phyloP scores from a whole-genome alignment of 2,888 invertebrate species.

The Hesperia comma region DNA sequence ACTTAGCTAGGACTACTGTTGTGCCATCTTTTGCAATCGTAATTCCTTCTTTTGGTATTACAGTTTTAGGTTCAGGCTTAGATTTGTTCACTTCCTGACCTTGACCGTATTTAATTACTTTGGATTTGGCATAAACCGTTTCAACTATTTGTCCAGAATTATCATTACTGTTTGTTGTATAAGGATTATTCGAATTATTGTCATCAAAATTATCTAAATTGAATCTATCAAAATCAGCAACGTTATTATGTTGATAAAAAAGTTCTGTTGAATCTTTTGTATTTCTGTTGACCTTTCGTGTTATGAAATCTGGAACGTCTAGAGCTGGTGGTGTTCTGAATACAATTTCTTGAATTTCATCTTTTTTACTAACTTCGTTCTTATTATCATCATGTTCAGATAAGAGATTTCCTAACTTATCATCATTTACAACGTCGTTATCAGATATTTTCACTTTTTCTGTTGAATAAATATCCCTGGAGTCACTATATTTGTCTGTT shows the following conservation, averaged over 20 bases:
- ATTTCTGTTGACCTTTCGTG: slow-evolving; percentile 55
- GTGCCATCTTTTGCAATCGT: slow-evolving; percentile 34
- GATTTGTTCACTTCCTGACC: slow-evolving; percentile 6
- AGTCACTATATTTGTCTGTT: slow-evolving; percentile 49
- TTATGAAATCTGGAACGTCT: slow-evolving; percentile 64
- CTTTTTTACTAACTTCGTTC: slow-evolving; percentile 19
- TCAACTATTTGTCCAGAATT: slow-evolving; percentile 48
- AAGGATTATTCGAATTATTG: slow-evolving; percentile 11
- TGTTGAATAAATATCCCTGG: slow-evolving; percentile 38
- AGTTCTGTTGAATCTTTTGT: slow-evolving; percentile 37
- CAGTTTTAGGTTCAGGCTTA: not conserved
- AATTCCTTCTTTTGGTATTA: slow-evolving; percentile 4
- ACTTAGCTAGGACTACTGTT: slow-evolving; percentile 48
- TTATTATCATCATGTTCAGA: slow-evolving; percentile 28
- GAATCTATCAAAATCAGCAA: slow-evolving; percentile 38
- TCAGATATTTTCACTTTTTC: slow-evolving; percentile 34
- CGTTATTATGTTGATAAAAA: slow-evolving; percentile 43
- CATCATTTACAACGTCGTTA: slow-evolving; percentile 33
- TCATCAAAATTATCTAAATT: slow-evolving; percentile 36
- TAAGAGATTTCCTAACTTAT: slow-evolving; percentile 25
- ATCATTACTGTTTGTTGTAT: slow-evolving; percentile 6
- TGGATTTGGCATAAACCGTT: slow-evolving; percentile 67
- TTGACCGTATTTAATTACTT: slow-evolving; percentile 65
- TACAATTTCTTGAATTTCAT: slow-evolving; percentile 44
- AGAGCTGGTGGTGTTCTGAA: slow-evolving; percentile 58